phyloP scores from a whole-genome alignment of 2,113 vertebrate genomes.

The Progne subis region DNA sequence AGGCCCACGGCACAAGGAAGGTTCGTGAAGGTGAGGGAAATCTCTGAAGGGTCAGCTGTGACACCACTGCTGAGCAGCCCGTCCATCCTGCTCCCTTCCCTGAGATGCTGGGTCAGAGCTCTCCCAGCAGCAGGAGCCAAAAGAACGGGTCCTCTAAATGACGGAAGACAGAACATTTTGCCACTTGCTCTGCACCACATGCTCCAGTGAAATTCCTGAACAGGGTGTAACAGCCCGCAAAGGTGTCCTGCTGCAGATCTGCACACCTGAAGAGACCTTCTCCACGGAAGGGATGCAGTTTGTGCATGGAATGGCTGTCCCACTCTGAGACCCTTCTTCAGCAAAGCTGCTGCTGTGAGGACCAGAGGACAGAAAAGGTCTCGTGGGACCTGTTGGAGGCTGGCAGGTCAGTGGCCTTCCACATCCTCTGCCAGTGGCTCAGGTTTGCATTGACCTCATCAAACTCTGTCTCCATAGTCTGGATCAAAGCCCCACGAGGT shows the following conservation, averaged over 20 bases:
- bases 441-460: neutral
- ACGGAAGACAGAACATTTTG: neutral
- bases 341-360: neutral
- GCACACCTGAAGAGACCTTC: neutral
- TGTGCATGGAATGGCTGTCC: neutral
- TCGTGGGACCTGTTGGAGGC: neutral
- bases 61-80: neutral
- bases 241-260: neutral
- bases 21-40: fast-evolving
- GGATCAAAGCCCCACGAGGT: neutral
- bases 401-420: neutral
- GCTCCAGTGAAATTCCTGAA: neutral
- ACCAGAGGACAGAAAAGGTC: neutral
- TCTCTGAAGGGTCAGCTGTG: neutral
- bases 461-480: neutral
- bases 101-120: neutral
- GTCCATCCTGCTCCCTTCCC: neutral
- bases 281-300: neutral
- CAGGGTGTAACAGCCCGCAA: neutral
- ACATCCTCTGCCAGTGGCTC: neutral
- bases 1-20: neutral
- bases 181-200: neutral
- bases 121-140: neutral
- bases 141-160: neutral
- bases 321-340: neutral